Evolutionary conservation across 2,113 vertebrate species (phyloP).

Genomic region (Dipodomys stephensi): DNA sequence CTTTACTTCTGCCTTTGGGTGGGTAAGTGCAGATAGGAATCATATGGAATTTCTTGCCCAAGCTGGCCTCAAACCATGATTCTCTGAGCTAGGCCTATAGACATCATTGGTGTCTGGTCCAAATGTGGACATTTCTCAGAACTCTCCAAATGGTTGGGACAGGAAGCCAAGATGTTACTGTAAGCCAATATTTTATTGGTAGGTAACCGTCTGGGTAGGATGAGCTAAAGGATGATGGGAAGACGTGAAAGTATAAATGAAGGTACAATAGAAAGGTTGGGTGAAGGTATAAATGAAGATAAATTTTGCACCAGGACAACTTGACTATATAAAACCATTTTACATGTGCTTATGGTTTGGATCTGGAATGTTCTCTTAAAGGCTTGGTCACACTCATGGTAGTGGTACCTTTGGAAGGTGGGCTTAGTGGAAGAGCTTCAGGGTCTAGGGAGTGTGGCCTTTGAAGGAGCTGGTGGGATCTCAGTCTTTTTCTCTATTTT

Average conservation of each 20-base stretch:
- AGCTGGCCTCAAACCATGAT: too few relatives aligned
- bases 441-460: too few relatives aligned
- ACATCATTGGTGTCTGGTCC: background rate
- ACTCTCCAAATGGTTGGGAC: background rate
- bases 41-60: too few relatives aligned
- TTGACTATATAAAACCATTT: background rate
- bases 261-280: too few relatives aligned
- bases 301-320: background rate
- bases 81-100: too few relatives aligned
- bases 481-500: background rate
- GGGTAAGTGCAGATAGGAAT: too few relatives aligned
- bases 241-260: background rate
- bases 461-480: background rate
- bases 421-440: background rate
- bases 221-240: background rate
- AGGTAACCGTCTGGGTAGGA: background rate
- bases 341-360: background rate
- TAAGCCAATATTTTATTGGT: background rate
- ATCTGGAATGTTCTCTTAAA: background rate
- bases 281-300: background rate
- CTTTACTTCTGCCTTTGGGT: too few relatives aligned
- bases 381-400: too few relatives aligned
- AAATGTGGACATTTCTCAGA: constrained; percentile 1
- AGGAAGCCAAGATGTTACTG: background rate
- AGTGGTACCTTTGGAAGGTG: too few relatives aligned